phyloP scores from a whole-genome alignment of 2,888 invertebrate species.

The Dicroscelio sp. region DNA sequence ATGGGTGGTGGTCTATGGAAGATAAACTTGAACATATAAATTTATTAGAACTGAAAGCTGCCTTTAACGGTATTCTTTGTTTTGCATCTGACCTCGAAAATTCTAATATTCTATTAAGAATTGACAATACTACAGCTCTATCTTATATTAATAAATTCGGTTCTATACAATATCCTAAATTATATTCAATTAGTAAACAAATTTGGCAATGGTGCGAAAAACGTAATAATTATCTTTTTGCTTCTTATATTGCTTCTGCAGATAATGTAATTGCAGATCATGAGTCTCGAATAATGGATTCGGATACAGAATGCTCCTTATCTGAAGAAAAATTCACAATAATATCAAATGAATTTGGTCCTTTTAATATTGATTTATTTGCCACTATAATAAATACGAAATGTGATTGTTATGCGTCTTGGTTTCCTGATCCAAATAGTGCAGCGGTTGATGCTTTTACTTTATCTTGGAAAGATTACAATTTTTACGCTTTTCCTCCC shows the following conservation, averaged over 20 bases:
- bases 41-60: conserved; percentile 55
- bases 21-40: conserved; percentile 42
- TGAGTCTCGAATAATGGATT: conserved; percentile 81
- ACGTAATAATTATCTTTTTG: conserved; percentile 82
- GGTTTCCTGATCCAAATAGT: conserved; percentile 53
- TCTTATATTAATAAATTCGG: conserved; percentile 47
- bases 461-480: conserved; percentile 11
- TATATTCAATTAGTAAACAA: conserved; percentile 1
- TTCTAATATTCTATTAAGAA: not conserved
- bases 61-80: conserved; percentile 49
- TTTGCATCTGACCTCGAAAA: conserved; percentile 53
- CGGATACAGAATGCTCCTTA: conserved; percentile 80
- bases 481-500: conserved; percentile 57
- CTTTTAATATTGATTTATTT: conserved; percentile 50
- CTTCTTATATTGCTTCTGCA: conserved; percentile 87
- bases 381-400: conserved; percentile 39
- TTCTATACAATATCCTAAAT: conserved; percentile 25
- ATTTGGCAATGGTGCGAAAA: conserved; percentile 60
- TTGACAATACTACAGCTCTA: conserved; percentile 59
- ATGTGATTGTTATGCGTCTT: conserved; percentile 38
- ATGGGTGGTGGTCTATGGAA: conserved; percentile 57
- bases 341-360: not conserved
- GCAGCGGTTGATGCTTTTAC: conserved; percentile 53
- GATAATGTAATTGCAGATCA: conserved; percentile 85
- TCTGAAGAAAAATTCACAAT: not conserved